These are phyloP conservation scores for Blastomussa wellsi DNA, from an alignment of 92 coral and sea anemone genomes.

Conservation along the genomic window DNA sequence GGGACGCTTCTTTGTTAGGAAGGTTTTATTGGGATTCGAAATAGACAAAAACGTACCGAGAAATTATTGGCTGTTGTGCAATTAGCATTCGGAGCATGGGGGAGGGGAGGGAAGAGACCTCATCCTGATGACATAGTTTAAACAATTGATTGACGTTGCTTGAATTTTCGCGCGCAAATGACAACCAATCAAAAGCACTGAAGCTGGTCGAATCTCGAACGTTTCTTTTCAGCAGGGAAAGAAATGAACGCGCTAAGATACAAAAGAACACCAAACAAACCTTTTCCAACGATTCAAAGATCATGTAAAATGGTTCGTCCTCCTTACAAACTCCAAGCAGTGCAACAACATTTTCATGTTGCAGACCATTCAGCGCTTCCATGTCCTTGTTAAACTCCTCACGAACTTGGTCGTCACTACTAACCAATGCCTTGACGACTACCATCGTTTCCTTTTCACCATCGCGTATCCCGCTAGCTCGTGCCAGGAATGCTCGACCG, in stretches of 20 bases:
- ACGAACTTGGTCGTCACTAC: constrained; percentile 76
- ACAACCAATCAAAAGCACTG: not conserved
- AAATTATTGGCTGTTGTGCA: not conserved
- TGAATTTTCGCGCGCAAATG: too few species aligned
- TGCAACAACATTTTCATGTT: constrained; percentile 75
- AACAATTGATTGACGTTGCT: too few species aligned
- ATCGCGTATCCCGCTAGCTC: constrained; percentile 92
- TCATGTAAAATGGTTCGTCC: constrained; percentile 84
- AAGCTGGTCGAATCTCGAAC: not conserved
- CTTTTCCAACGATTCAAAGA: constrained; percentile 93
- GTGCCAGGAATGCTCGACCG: constrained; percentile 93
- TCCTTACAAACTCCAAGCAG: constrained; percentile 89
- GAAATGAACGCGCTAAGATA: not conserved
- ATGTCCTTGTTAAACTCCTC: constrained; percentile 85
- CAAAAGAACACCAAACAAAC: constrained; percentile 38
- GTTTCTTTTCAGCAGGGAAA: not conserved
- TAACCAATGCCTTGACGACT: constrained; percentile 87
- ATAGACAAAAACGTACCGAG: not conserved
- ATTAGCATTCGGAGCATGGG: not conserved
- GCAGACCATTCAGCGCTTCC: constrained; percentile 70
- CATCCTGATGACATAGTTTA: too few species aligned
- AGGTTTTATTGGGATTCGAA: not conserved
- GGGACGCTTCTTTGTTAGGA: not conserved
- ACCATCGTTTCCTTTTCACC: constrained; percentile 94
- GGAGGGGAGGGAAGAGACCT: not conserved